Conservation (phyloP, 1,140 invertebrate genomes). For the Plodia interpunctella region DNA sequence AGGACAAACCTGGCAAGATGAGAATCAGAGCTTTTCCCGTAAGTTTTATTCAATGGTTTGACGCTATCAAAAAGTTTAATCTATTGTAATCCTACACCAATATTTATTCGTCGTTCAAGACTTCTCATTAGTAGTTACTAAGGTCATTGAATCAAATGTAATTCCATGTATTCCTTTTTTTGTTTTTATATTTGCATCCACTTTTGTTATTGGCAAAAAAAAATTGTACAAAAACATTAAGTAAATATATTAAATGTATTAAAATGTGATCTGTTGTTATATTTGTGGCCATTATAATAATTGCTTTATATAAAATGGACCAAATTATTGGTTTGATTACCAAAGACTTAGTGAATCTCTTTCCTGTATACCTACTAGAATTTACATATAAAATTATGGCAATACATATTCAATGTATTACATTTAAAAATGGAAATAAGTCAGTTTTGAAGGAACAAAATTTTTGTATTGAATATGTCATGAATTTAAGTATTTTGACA, state of each 20-base stretch:
- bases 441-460: conserved; percentile 45
- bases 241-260: too few species aligned
- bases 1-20: conserved; percentile 96
- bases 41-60: conserved; percentile 71
- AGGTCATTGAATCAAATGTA: too few species aligned
- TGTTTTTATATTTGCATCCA: too few species aligned
- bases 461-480: conserved; percentile 62
- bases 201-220: too few species aligned
- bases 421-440: conserved; percentile 57
- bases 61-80: background rate
- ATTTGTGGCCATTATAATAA: too few species aligned
- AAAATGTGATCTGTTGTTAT: too few species aligned
- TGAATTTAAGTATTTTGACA: conserved; percentile 56
- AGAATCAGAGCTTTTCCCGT: conserved; percentile 97
- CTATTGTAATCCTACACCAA: background rate
- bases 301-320: too few species aligned
- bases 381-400: conserved; percentile 11
- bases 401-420: conserved; percentile 30
- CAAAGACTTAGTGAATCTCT: background rate
- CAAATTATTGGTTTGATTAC: too few species aligned
- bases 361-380: background rate
- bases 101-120: background rate
- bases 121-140: too few species aligned
- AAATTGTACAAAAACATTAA: too few species aligned
- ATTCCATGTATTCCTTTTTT: too few species aligned